Evolutionary conservation across 2,113 vertebrate genomes (phyloP).

Genomic region (Melospiza melodia): DNA sequence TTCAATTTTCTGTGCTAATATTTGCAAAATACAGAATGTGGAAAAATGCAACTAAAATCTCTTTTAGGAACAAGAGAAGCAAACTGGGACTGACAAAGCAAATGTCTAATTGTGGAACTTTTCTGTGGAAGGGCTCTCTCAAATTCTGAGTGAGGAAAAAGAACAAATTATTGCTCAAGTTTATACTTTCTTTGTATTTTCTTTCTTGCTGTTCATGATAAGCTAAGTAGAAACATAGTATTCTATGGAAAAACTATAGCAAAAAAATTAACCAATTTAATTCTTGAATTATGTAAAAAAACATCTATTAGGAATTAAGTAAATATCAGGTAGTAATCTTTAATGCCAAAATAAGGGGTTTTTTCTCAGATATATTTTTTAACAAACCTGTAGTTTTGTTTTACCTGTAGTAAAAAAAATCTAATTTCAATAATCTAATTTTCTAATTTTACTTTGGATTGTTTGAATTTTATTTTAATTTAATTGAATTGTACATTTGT

Average conservation of each 20-base stretch:
- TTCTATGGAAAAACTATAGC: not conserved
- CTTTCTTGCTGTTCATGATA: not conserved
- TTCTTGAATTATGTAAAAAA: not conserved
- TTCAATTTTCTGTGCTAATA: not conserved
- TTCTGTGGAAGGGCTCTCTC: not conserved
- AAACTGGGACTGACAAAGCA: not conserved
- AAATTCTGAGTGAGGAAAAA: not conserved
- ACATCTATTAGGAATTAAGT: not conserved
- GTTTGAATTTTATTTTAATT: not conserved
- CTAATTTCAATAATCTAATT: not conserved
- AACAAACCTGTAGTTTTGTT: not conserved
- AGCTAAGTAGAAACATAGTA: not conserved
- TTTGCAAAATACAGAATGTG: not conserved
- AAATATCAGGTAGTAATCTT: not conserved
- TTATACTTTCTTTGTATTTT: not conserved
- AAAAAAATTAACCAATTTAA: not conserved
- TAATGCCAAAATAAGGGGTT: not conserved
- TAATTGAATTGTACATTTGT: not conserved
- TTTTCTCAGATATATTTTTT: not conserved
- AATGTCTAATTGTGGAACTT: not conserved
- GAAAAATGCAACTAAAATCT: not conserved
- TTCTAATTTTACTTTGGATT: not conserved
- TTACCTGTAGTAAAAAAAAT: not conserved
- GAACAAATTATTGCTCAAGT: not conserved
- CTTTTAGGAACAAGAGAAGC: not conserved